Evolutionary conservation across 2,797 vertebrate genomes (phyloP), one percentile per base, ranked within the genome.

Genomic region (Melanogrammus aeglefinus): DNA sequence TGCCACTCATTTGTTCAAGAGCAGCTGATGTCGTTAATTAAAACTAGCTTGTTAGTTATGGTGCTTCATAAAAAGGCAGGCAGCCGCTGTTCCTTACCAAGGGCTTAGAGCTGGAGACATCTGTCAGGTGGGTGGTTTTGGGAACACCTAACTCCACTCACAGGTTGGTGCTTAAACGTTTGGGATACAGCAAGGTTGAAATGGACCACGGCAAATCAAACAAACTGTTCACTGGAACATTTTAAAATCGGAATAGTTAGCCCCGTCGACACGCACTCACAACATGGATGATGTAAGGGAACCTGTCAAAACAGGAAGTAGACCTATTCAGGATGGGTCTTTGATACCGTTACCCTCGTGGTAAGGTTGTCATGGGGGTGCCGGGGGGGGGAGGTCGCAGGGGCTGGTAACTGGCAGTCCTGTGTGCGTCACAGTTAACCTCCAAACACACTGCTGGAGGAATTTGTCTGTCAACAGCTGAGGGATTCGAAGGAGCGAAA

Each of bases 231-330:
- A n/a, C 57, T 27, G 63, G 9, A 27, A n/a, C 13, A 27, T 39
- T 39, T 39, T 9, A 4, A 24, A 13, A 69, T 27, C n/a, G 24
- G n/a, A 69, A 27, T 69, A 27, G 63, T 27, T 24, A 10, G 9
- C 57, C 57, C 24, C 3, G 2, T 69, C 12, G n/a, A 69, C 63
- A 27, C 63, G 3, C 24, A 27, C 63, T 27, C 63, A 69, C 63
- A 12, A 27, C 63, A 27, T 69, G 63, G 63, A 12, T 69, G 12
- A 69, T 27, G 63, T 24, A 27, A 69, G 57, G 51, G 21, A 63
- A 63, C 63, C 63, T 69, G 63, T 69, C 63, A 69, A 8, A 69
- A 69, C 63, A 69, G 63, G 63, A 69, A 69, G 63, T 69, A 27
- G 63, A 27, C 63, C 4, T 69, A 9, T 69, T 9, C 3, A 24